A percentile compares a stretch with the other conserved stretches of the same genome.
Evolutionary conservation across 1,140 invertebrate species (phyloP).

Genomic region (Aplysia californica): DNA sequence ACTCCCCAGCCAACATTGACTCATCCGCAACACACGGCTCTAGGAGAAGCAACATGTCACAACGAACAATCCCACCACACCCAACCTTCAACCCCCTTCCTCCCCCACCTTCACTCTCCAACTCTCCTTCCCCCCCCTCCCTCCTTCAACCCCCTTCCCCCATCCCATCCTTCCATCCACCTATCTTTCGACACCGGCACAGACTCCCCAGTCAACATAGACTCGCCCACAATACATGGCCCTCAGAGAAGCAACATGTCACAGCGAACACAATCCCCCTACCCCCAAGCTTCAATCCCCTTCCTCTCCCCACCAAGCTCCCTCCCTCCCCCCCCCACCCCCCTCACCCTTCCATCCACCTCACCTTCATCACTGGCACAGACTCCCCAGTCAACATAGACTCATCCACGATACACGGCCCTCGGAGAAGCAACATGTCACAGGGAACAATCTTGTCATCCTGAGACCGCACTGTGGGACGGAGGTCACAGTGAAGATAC

Average conservation of each 20-base stretch:
- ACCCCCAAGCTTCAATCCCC: too few relatives aligned
- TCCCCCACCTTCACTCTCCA: too few relatives aligned
- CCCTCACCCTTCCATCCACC: too few relatives aligned
- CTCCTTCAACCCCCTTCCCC: too few relatives aligned
- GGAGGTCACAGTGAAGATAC: neutral
- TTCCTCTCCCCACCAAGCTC: too few relatives aligned
- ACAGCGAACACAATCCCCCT: slow-evolving; percentile 93
- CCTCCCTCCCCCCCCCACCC: too few relatives aligned
- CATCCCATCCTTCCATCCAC: too few relatives aligned
- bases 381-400: slow-evolving; percentile 96
- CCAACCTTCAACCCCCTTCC: too few relatives aligned
- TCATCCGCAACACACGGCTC: slow-evolving; percentile 98
- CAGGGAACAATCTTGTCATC: slow-evolving; percentile 96
- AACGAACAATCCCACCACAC: slow-evolving; percentile 93
- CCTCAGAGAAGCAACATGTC: slow-evolving; percentile 94
- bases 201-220: slow-evolving; percentile 94
- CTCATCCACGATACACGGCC: slow-evolving; percentile 97
- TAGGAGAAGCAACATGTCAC: slow-evolving; percentile 93
- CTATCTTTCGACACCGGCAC: slow-evolving; percentile 95
- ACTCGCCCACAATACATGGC: slow-evolving; percentile 96
- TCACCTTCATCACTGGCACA: slow-evolving; percentile 98
- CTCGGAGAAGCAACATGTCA: slow-evolving; percentile 93
- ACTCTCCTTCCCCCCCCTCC: too few relatives aligned
- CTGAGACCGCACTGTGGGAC: slow-evolving; percentile 75
- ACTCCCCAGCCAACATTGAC: slow-evolving; percentile 94